These are phyloP conservation scores for Conomelus anceps DNA, from an alignment of 2,888 invertebrate species.

Conservation along the genomic window DNA sequence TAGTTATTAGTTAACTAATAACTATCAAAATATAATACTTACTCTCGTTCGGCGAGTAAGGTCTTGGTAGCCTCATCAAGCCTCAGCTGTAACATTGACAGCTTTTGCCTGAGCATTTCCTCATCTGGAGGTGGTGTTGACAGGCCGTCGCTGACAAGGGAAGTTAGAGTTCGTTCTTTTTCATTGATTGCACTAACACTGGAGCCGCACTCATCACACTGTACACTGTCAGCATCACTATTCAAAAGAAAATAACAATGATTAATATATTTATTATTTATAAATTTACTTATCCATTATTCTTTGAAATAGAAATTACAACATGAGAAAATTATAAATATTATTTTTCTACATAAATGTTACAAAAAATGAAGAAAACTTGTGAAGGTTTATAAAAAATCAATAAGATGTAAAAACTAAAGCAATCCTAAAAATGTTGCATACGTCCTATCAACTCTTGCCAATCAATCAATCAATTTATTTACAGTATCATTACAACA, in stretches of 20 bases:
- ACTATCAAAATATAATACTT: conserved; percentile 43
- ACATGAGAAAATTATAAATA: no score
- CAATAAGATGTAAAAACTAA: no score
- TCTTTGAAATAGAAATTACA: no score
- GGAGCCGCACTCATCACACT: conserved; percentile 12
- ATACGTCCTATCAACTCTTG: no score
- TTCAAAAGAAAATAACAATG: not conserved
- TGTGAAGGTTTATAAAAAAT: no score
- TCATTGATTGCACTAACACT: conserved; percentile 13
- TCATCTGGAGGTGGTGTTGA: conserved; percentile 41
- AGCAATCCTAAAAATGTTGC: no score
- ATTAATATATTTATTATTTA: not conserved
- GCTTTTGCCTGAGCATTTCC: conserved; percentile 54
- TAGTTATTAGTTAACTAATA: no score
- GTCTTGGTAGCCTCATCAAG: conserved; percentile 69
- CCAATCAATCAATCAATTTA: no score
- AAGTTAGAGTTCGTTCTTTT: conserved; percentile 9
- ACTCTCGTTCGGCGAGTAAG: conserved; percentile 66
- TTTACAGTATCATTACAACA: no score
- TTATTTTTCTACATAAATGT: no score
- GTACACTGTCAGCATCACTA: not conserved
- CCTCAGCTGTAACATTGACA: conserved; percentile 59
- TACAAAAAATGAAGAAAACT: no score
- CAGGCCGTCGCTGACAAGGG: conserved; percentile 1
- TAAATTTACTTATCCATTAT: no score